Base-by-base conservation (phyloP, 1,140 invertebrate genomes). In the Trissolcus basalis region DNA sequence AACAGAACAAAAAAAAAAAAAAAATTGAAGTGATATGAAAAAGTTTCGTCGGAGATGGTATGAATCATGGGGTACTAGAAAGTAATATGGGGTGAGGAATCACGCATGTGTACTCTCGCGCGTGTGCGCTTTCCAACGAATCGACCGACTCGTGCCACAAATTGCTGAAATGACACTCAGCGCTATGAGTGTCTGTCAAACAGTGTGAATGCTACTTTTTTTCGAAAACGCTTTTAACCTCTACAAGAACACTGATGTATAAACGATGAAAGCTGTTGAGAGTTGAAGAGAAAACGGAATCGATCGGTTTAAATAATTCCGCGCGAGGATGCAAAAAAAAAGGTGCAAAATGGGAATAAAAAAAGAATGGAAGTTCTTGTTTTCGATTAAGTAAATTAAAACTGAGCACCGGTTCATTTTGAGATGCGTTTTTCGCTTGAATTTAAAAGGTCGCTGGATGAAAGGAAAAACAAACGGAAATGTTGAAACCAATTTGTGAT, bases 41-140 rank as follows among this genome's bases (percentile, higher is more conserved):
- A 72, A 74, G 70, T 73, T 73, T 65, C 35, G 43, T 53, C 60
- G n/a, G n/a, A 13, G 48, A 71, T 45, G 65, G 64, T 74, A 82
- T 84, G 83, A 85, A 81, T 84, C 81, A 80, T 77, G 56, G 60
- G 64, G n/a, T n/a, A n/a, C n/a, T n/a, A n/a, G 60, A 76, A 86
- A 85, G 80, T 79, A 79, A 85, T 83, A 84, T 81, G 75, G 73
- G 61, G 76, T 63, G 75, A 67, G 70, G 61, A 73, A 77, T 77
- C 65, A 78, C 51, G 58, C 39, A 49, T 73, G 68, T 77, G 64
- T 69, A 79, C 48, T 59, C 54, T 33, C 41, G 32, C 39, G 19
- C 45, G 15, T 39, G 7, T 77, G 47, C 47, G 32, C 61, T 77
- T 77, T 71, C 36, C 73, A 77, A 51, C 48, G 73, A 79, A 83